These are phyloP conservation scores for Tenthredo notha DNA, from an alignment of 2,888 invertebrate genomes.

Conservation along the genomic window DNA sequence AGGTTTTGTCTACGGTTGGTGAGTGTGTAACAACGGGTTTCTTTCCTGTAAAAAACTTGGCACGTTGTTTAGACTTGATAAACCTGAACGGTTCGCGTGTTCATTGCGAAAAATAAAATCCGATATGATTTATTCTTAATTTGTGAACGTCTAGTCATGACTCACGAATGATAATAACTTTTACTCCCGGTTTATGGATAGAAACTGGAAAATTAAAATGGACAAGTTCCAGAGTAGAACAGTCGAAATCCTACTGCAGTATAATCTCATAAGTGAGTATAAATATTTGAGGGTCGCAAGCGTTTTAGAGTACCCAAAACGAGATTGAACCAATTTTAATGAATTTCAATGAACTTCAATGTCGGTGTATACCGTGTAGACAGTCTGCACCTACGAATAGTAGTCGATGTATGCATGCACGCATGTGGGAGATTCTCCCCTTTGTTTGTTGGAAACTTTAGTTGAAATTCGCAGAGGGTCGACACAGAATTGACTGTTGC, in stretches of 20 bases:
- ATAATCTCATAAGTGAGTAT: slow-evolving; percentile 31
- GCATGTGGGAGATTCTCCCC: slow-evolving; percentile 55
- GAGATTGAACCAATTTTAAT: slow-evolving; percentile 60
- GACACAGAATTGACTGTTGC: slow-evolving; percentile 22
- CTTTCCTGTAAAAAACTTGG: slow-evolving; percentile 28
- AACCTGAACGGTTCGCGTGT: slow-evolving; percentile 25
- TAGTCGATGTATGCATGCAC: background rate
- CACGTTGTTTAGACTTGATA: slow-evolving; percentile 11
- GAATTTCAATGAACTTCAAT: slow-evolving; percentile 69
- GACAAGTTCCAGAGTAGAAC: background rate
- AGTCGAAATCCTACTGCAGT: background rate
- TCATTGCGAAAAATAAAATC: slow-evolving; percentile 17
- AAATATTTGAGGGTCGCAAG: slow-evolving; percentile 48
- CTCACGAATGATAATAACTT: background rate
- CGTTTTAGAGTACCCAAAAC: background rate
- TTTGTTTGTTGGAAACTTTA: slow-evolving; percentile 66
- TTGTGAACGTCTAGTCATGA: background rate
- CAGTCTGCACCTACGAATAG: background rate
- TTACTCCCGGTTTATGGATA: background rate
- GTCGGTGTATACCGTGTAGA: slow-evolving; percentile 44
- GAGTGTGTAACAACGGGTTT: slow-evolving; percentile 21
- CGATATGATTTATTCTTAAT: background rate
- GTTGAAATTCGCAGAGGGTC: slow-evolving; percentile 58
- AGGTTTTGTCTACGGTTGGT: slow-evolving; percentile 14
- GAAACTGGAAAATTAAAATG: background rate